Conservation (phyloP, 2,797 vertebrate species). For the Molossus alvarezi region DNA sequence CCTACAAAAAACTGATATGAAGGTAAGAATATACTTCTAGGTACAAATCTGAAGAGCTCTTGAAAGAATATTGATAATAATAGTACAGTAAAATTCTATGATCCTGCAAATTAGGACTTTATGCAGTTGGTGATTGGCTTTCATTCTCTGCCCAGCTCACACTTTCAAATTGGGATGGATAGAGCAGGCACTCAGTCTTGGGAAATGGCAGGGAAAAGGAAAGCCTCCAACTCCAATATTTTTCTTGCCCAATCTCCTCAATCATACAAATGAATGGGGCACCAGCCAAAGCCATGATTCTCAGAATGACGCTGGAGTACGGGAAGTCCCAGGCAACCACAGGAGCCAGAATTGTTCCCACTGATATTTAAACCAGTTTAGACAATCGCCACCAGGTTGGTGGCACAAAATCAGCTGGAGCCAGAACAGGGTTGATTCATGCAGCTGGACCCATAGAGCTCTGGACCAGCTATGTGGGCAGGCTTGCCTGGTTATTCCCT, state of each 20-base stretch:
- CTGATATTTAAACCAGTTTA: slow-evolving; percentile 20
- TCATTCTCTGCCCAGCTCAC: slow-evolving; percentile 37
- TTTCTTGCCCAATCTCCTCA: background rate
- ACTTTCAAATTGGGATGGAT: background rate
- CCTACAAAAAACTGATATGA: slow-evolving; percentile 12
- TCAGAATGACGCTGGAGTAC: background rate
- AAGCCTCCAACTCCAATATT: background rate
- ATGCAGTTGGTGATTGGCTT: background rate
- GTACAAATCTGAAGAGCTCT: background rate
- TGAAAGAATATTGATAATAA: slow-evolving; percentile 47
- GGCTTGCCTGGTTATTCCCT: background rate
- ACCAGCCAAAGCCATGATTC: background rate
- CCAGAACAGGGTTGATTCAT: background rate
- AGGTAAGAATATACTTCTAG: slow-evolving; percentile 37
- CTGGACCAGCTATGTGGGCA: background rate
- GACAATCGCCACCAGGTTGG: background rate
- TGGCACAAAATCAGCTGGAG: slow-evolving; percentile 1
- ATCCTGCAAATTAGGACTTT: background rate
- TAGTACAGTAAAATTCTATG: slow-evolving; percentile 15
- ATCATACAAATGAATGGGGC: background rate
- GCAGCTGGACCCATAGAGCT: background rate
- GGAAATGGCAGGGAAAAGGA: slow-evolving; percentile 19
- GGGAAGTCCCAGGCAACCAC: background rate
- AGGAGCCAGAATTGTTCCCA: background rate
- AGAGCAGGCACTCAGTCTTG: slow-evolving; percentile 16